These are phyloP conservation scores for Chrysocyon brachyurus DNA, from an alignment of 2,797 vertebrate genomes.

Conservation along the genomic window DNA sequence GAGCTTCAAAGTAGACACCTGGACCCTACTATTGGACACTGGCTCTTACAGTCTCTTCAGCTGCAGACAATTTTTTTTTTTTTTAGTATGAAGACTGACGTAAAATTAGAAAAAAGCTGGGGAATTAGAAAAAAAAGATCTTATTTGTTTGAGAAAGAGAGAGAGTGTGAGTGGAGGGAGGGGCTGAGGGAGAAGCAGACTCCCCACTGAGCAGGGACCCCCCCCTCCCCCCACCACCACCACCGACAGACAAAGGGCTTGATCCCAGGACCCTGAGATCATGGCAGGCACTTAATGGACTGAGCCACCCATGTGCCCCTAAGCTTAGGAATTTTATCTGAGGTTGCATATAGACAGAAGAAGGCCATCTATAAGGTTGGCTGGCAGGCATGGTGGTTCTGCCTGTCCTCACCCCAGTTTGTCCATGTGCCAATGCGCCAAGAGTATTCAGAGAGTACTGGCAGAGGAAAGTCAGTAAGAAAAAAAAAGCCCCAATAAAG, in stretches of 20 bases:
- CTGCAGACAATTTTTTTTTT: neutral
- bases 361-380: neutral
- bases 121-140: neutral
- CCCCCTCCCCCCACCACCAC: too few relatives aligned
- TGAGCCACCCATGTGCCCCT: neutral
- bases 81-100: neutral
- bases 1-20: neutral
- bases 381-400: neutral
- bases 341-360: neutral
- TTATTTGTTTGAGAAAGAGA: neutral
- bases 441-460: constrained; percentile 47
- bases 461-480: neutral
- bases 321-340: neutral
- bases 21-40: neutral
- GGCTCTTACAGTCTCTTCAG: neutral
- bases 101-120: neutral
- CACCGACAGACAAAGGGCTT: neutral
- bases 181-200: neutral
- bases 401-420: neutral
- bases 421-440: neutral
- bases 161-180: neutral
- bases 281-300: neutral
- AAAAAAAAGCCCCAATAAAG: constrained; percentile 54
- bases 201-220: neutral
- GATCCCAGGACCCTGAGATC: neutral